phyloP scores from a whole-genome alignment of 2,113 vertebrate species.

The Hippopotamus amphibius region DNA sequence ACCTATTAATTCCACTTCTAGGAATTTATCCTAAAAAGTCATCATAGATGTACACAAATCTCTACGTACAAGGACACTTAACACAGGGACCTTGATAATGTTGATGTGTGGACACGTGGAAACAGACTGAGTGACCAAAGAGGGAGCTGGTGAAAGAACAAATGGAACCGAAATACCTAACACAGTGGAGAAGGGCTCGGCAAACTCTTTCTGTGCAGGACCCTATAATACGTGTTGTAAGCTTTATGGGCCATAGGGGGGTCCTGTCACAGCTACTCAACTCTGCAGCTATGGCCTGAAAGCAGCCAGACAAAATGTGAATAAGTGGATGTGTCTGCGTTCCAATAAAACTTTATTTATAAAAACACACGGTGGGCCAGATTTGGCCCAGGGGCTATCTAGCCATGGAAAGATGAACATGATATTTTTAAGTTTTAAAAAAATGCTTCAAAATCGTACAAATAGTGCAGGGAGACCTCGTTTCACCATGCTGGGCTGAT shows the following conservation, averaged over 20 bases:
- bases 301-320: neutral
- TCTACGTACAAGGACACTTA: neutral
- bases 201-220: neutral
- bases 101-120: neutral
- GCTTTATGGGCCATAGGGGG: rapidly evolving
- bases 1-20: neutral
- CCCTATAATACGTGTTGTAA: neutral
- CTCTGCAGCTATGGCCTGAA: neutral
- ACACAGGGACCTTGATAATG: neutral
- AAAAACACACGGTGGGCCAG: neutral
- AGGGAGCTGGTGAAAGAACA: too few relatives aligned
- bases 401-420: neutral
- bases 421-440: neutral
- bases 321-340: neutral
- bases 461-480: too few relatives aligned
- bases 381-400: neutral
- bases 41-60: neutral
- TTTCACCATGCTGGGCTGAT: neutral
- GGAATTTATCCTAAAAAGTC: neutral
- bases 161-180: neutral
- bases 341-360: neutral
- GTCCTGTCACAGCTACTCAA: neutral
- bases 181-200: rapidly evolving
- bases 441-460: neutral
- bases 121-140: rapidly evolving